Evolutionary conservation across 1,140 invertebrate genomes (phyloP).

Genomic region (Dendroctonus valens): DNA sequence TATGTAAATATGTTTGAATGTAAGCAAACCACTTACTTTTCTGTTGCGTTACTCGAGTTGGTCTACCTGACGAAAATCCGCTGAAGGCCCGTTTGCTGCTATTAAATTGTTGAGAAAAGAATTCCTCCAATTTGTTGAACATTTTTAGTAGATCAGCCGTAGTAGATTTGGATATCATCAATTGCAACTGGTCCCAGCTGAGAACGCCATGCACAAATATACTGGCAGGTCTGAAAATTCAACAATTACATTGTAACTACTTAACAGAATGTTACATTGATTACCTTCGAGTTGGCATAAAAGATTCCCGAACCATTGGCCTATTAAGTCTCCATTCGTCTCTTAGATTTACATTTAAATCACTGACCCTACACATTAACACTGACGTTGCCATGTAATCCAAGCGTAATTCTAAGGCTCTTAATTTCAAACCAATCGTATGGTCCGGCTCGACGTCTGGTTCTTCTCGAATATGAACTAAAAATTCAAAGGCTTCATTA

Average conservation of each 20-base stretch:
- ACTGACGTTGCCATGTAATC: conserved; percentile 97
- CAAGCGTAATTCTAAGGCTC: conserved; percentile 81
- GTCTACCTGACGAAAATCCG: conserved; percentile 43
- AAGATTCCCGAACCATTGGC: conserved; percentile 49
- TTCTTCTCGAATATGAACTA: conserved; percentile 86
- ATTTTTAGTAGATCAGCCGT: conserved; percentile 95
- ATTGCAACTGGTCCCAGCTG: conserved; percentile 92
- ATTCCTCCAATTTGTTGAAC: conserved; percentile 94
- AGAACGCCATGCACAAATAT: conserved; percentile 93
- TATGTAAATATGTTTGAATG: background rate
- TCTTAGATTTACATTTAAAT: conserved; percentile 72
- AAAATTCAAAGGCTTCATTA: conserved; percentile 25
- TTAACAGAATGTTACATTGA: background rate
- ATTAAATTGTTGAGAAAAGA: conserved; percentile 94
- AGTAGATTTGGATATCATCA: conserved; percentile 95
- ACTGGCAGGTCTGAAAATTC: conserved; percentile 69
- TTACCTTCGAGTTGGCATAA: conserved; percentile 59
- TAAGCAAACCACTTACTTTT: conserved; percentile 43
- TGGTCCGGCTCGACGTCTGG: conserved; percentile 87
- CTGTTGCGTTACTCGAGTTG: conserved; percentile 42
- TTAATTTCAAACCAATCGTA: conserved; percentile 78
- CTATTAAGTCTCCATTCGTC: conserved; percentile 75
- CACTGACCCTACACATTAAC: conserved; percentile 84
- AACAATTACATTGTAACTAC: background rate
- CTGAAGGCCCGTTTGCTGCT: conserved; percentile 87